Conservation (phyloP, 2,797 vertebrate genomes). For the Erpetoichthys calabaricus region DNA sequence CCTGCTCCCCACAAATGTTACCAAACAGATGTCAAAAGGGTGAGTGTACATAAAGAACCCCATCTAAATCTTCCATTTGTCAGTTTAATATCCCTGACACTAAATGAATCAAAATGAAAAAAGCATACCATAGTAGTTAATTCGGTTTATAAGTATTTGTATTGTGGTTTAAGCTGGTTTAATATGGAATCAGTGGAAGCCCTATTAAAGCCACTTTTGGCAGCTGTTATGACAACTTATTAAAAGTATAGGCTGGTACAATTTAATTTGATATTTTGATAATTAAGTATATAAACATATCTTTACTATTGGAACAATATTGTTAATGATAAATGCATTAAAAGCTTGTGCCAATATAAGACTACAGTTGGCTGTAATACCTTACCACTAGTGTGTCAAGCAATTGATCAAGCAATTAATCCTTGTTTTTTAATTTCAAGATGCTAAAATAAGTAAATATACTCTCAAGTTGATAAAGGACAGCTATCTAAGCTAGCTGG, state of each 20-base stretch:
- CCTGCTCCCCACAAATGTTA: too few species aligned
- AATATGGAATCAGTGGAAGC: constrained; percentile 42
- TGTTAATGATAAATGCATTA: too few species aligned
- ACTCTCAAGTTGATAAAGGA: too few species aligned
- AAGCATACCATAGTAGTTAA: constrained; percentile 40
- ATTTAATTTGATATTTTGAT: constrained; percentile 30
- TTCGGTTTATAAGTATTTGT: constrained; percentile 35
- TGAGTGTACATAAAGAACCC: neutral
- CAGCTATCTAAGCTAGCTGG: too few species aligned
- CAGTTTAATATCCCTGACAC: constrained; percentile 27
- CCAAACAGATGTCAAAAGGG: too few species aligned
- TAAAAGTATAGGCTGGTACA: constrained; percentile 32
- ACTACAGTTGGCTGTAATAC: too few species aligned
- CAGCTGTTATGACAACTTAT: constrained; percentile 52
- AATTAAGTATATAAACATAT: constrained; percentile 25
- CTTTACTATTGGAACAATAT: too few species aligned
- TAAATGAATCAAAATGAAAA: constrained; percentile 41
- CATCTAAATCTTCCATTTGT: constrained; percentile 14
- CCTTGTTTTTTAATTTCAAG: too few species aligned
- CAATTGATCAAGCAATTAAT: too few species aligned
- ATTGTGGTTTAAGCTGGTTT: constrained; percentile 43
- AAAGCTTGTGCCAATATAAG: too few species aligned
- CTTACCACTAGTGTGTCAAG: too few species aligned
- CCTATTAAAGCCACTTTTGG: constrained; percentile 42
- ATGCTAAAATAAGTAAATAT: too few species aligned